These are phyloP conservation scores for Rhodinocichla rosea DNA, from an alignment of 2,113 vertebrate species.

Conservation along the genomic window DNA sequence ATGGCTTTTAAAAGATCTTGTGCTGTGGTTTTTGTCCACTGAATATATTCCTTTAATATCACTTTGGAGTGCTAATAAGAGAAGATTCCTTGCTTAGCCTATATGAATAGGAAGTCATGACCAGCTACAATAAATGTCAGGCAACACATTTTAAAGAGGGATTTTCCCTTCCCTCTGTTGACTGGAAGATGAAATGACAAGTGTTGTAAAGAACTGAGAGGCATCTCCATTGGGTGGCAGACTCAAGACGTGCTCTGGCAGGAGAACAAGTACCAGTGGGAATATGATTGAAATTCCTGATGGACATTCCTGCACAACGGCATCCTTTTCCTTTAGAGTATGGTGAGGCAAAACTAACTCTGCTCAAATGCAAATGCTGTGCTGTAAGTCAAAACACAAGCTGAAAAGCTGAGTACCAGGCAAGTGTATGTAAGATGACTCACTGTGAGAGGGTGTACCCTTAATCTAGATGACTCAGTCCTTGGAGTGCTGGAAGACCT, in stretches of 20 bases:
- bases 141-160: background rate
- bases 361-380: background rate
- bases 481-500: background rate
- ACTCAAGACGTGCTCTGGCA: background rate
- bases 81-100: background rate
- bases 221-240: background rate
- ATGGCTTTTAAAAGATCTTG: background rate
- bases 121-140: rapidly evolving
- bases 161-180: background rate
- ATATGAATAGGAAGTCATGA: background rate
- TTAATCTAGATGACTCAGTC: background rate
- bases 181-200: background rate
- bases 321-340: background rate
- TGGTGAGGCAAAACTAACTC: background rate
- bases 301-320: background rate
- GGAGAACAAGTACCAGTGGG: background rate
- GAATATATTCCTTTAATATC: background rate
- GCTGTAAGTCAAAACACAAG: background rate
- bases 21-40: background rate
- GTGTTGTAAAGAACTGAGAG: background rate
- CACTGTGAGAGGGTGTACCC: background rate
- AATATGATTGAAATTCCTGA: background rate
- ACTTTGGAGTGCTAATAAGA: background rate
- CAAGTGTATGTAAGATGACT: background rate
- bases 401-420: background rate